A percentile compares a stretch with the other conserved stretches of the same genome.
phyloP scores from a whole-genome alignment of 2,888 invertebrate species.

The Dione juno region DNA sequence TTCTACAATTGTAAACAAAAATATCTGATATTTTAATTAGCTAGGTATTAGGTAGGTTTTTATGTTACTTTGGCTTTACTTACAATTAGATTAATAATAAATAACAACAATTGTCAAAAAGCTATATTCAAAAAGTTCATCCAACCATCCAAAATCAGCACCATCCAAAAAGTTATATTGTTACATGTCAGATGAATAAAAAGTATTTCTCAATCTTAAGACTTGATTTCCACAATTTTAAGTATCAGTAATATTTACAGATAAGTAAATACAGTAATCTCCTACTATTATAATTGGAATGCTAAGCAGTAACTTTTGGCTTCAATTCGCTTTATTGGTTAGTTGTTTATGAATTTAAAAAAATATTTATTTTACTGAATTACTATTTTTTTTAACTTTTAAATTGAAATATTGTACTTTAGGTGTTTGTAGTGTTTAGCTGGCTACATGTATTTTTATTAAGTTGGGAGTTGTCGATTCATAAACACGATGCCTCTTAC shows the following conservation, averaged over 20 bases:
- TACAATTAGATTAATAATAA: no score
- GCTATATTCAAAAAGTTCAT: no score
- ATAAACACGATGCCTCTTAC: slow-evolving; percentile 86
- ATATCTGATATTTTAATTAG: no score
- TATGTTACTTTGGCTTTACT: no score
- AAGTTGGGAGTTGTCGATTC: slow-evolving; percentile 74
- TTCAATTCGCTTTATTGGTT: slow-evolving; percentile 14
- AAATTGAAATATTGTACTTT: background rate
- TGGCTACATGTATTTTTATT: slow-evolving; percentile 82
- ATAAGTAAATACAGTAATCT: no score
- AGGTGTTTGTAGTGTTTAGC: slow-evolving; percentile 72
- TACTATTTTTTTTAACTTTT: background rate
- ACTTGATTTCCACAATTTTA: background rate
- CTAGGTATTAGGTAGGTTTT: no score
- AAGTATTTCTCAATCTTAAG: no score
- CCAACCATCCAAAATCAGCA: no score
- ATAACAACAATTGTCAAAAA: no score
- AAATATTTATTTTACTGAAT: background rate
- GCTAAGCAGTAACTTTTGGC: background rate
- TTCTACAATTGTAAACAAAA: no score
- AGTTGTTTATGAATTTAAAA: background rate
- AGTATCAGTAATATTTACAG: background rate
- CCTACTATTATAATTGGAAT: background rate
- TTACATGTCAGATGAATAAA: no score
- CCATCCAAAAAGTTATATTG: no score